phyloP scores from a whole-genome alignment of 2,113 vertebrate genomes.

The Bubo scandiacus region DNA sequence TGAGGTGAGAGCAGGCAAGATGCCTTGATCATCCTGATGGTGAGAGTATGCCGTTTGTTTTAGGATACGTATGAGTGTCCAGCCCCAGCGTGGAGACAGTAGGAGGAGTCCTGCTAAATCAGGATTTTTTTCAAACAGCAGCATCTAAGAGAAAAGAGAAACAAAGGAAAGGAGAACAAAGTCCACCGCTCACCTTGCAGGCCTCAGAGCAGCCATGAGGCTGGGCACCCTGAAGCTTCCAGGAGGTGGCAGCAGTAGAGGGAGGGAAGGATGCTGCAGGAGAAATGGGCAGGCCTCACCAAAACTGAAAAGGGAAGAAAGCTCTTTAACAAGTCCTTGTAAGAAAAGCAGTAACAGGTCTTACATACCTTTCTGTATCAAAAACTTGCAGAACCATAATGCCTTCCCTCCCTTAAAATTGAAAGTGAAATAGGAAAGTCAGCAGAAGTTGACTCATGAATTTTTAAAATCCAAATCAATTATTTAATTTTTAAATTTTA shows the following conservation, averaged over 20 bases:
- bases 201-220: background rate
- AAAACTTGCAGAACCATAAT: background rate
- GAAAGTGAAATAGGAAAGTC: background rate
- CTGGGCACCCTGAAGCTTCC: background rate
- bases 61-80: background rate
- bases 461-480: background rate
- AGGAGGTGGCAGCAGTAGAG: background rate
- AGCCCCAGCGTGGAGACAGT: background rate
- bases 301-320: background rate
- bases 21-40: background rate
- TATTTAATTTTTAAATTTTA: background rate
- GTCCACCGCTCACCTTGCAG: background rate
- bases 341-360: background rate
- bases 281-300: background rate
- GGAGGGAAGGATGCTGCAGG: background rate
- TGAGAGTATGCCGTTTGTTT: background rate
- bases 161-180: background rate
- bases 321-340: background rate
- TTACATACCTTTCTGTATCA: background rate
- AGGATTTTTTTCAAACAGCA: background rate
- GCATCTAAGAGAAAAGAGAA: background rate
- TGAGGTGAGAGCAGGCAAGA: background rate
- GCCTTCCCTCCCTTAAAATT: background rate
- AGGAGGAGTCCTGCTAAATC: background rate
- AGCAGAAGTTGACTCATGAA: background rate